Percentiles rank a stretch among this genome's conserved stretches.
phyloP scores from a whole-genome alignment of 2,113 vertebrate genomes.

The Martes martes region DNA sequence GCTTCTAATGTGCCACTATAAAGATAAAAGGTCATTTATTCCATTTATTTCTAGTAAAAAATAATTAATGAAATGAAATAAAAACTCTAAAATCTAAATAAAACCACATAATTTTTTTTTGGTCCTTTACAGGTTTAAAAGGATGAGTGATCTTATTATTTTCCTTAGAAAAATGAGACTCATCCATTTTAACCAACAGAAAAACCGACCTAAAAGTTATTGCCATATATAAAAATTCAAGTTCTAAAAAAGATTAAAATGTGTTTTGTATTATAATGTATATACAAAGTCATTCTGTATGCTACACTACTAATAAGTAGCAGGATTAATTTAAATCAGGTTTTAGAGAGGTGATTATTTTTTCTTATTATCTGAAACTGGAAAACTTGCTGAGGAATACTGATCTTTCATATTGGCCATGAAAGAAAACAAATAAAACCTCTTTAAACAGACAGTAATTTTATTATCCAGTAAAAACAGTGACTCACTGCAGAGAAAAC shows the following conservation, averaged over 20 bases:
- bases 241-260: background rate
- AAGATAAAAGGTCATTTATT: background rate
- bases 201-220: slow-evolving; percentile 2
- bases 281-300: background rate
- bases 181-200: background rate
- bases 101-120: background rate
- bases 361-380: slow-evolving; percentile 63
- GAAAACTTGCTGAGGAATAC: slow-evolving; percentile 53
- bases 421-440: slow-evolving; percentile 43
- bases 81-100: background rate
- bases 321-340: slow-evolving; percentile 51
- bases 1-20: background rate
- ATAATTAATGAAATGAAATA: slow-evolving; percentile 10
- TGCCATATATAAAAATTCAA: background rate
- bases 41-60: slow-evolving; percentile 31
- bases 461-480: slow-evolving; percentile 68
- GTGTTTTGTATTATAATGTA: background rate
- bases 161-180: background rate
- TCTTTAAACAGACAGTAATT: slow-evolving; percentile 66
- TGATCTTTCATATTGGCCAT: slow-evolving; percentile 57
- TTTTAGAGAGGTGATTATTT: slow-evolving; percentile 33
- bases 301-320: slow-evolving; percentile 37
- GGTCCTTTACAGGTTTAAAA: background rate
- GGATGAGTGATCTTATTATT: background rate
- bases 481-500: background rate